Evolutionary conservation across 1,140 invertebrate species (phyloP), one percentile per base, ranked within the genome.

Genomic region (Papilio aristodemus): DNA sequence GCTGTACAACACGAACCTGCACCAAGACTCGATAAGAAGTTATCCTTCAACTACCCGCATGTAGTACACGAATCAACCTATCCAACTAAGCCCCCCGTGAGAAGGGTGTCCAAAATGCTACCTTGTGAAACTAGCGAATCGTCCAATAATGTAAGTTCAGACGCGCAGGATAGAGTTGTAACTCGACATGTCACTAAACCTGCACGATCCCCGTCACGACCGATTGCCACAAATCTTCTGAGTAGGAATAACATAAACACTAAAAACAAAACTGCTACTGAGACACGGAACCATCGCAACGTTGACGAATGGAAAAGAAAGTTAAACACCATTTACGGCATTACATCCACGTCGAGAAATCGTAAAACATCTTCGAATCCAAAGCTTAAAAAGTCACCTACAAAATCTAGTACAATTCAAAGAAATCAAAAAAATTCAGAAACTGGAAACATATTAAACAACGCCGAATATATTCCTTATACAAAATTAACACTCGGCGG

Each of bases 381-480:
- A 77, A 7, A 10, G 6, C 0, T 58, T 74, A 69, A 80, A 66
- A 67, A 50, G 14, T 54, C 43, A 1, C 43, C 63, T 3, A 66
- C 13, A 71, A 71, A 75, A 67, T 37, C 13, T 83, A 70, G 60
- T 69, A 38, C 39, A 17, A 36, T 68, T 11, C 50, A 32, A 32
- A n/a, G 17, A 50, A 39, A 25, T 25, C 70, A 73, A 70, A 67
- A 68, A 69, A 69, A 67, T 13, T 50, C 74, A 46, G 71, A 71
- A 70, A 7, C 54, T 32, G 17, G 79, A 72, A 60, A 57, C 14
- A 27, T 17, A 36, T 68, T 83, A 69, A 90, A 90, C 68, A 91
- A 87, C 71, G 68, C 75, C 1, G 84, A 90, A 63, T 92, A 92
- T 72, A 90, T 92, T 73, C 91, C 91, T 6, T 92, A 92, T 77